Base-by-base conservation (phyloP, 2,797 vertebrate species). In the Pipistrellus pipistrellus region DNA sequence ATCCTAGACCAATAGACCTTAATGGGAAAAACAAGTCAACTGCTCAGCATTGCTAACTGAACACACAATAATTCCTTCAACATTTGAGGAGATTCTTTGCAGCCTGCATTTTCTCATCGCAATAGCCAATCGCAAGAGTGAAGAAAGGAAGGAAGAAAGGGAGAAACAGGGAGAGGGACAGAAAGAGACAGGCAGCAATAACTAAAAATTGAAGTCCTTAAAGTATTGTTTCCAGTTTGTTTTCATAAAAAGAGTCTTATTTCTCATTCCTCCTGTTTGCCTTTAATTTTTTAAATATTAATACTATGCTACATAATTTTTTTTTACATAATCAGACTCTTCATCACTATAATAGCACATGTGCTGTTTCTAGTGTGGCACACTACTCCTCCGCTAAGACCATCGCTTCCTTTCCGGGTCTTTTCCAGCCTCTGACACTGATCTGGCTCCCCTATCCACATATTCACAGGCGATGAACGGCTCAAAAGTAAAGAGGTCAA, bases 1-100 rank as follows among this genome's bases (percentile, higher is more conserved):
- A 95, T 82, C 62, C 82, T 46, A 95, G 83, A 96, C 88, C 88
- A 95, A 91, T 35, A 93, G 77, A 92, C 48, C 64, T 89, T 64
- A 93, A 80, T 90, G 78, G 83, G 64, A 83, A 80, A 93, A 94
- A 64, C 77, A 88, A 82, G 46, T 59, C 32, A 88, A 88, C 30
- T 32, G 9, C 38, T 92, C 53, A 59, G 69, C 66, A 32, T 93
- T 80, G 35, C 46, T 38, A 87, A 64, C 64, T 53, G 81, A 87
- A 94, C 44, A 78, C 15, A 5, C 18, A 53, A 77, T 88, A 71
- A 55, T 90, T 77, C 95, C 87, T 81, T 76, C 18, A 23, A 12
- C 27, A n/a, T 72, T 92, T 44, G n/a, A 81, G 30, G 35, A 84
- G 35, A 77, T n/a, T 81, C 82, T 92, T 48, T 69, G 80, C 41